Percentiles rank a stretch among this genome's conserved stretches.
These are phyloP conservation scores for Misgurnus mizolepis DNA, from an alignment of 2,113 vertebrate genomes.

Conservation along the genomic window DNA sequence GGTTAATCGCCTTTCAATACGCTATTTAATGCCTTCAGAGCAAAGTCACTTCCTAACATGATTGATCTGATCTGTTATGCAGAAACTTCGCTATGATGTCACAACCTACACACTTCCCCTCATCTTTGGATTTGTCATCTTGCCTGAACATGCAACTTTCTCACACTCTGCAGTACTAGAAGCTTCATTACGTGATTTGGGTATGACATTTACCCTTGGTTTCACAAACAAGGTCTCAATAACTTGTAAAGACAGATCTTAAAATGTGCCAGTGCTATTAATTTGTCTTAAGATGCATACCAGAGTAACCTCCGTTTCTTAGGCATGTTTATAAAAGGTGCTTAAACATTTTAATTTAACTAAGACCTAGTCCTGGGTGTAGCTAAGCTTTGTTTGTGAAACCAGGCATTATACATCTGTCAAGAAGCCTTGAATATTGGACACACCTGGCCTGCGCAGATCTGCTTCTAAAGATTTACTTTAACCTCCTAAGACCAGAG, in stretches of 20 bases:
- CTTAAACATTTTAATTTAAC: too few relatives aligned
- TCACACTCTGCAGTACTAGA: conserved; percentile 51
- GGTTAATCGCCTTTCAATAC: too few relatives aligned
- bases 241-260: too few relatives aligned
- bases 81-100: conserved; percentile 39
- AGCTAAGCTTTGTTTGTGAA: too few relatives aligned
- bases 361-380: too few relatives aligned
- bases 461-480: not conserved
- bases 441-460: not conserved
- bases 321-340: too few relatives aligned
- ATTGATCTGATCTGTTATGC: conserved; percentile 7
- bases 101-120: conserved; percentile 56
- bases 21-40: too few relatives aligned
- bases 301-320: too few relatives aligned
- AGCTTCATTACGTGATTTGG: conserved; percentile 44
- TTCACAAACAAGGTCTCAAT: not conserved
- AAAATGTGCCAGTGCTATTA: too few relatives aligned
- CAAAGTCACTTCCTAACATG: too few relatives aligned
- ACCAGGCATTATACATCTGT: too few relatives aligned
- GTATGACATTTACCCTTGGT: conserved; percentile 50
- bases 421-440: not conserved
- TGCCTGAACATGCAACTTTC: conserved; percentile 60
- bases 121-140: conserved; percentile 61
- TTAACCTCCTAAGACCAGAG: not conserved
- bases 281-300: too few relatives aligned